These are phyloP conservation scores for Vultur gryphus DNA, from an alignment of 2,797 vertebrate genomes.

Conservation along the genomic window DNA sequence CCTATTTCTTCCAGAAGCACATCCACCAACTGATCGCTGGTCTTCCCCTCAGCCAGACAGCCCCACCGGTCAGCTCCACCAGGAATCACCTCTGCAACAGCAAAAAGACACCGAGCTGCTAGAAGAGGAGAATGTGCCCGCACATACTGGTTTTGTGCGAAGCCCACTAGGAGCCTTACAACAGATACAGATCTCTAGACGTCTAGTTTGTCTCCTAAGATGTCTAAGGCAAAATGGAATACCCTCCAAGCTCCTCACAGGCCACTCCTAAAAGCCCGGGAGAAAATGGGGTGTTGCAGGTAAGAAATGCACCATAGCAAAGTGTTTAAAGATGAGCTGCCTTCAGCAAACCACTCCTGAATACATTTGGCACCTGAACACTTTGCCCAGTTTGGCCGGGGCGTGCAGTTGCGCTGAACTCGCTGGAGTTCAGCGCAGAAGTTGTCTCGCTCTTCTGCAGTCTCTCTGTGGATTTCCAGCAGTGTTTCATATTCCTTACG, in stretches of 20 bases:
- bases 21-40: constrained; percentile 72
- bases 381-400: constrained; percentile 69
- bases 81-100: constrained; percentile 52
- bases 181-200: not conserved
- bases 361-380: constrained; percentile 71
- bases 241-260: not conserved
- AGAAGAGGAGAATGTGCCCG: not conserved
- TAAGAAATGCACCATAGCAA: not conserved
- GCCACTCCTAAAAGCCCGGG: not conserved
- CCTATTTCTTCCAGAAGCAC: constrained; percentile 75
- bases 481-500: constrained; percentile 75
- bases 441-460: constrained; percentile 52
- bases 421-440: constrained; percentile 52
- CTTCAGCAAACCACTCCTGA: not conserved
- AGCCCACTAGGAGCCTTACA: not conserved
- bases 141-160: not conserved
- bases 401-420: constrained; percentile 56
- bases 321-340: not conserved
- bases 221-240: not conserved
- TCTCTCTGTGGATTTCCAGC: constrained; percentile 73
- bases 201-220: no score
- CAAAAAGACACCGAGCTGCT: not conserved
- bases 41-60: constrained; percentile 68
- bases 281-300: not conserved
- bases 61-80: constrained; percentile 62